Conservation (phyloP, 2,113 vertebrate genomes). For the Rattus rattus region DNA sequence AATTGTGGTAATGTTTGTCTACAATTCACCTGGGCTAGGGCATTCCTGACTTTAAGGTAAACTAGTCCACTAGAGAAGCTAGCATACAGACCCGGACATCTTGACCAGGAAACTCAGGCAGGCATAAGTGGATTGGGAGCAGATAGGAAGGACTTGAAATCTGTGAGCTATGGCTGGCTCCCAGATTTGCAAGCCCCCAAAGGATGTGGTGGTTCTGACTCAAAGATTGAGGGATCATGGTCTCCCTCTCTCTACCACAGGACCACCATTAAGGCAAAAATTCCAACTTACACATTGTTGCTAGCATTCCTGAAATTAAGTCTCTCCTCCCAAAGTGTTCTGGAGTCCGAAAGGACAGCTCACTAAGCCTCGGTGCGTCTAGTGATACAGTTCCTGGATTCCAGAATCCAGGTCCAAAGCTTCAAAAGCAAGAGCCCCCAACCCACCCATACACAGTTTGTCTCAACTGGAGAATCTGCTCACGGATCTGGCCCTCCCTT, state of each 20-base stretch:
- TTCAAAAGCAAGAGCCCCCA: constrained; percentile 52
- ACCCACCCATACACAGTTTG: constrained; percentile 35
- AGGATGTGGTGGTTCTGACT: not conserved
- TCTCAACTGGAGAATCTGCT: constrained; percentile 72
- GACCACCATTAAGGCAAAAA: not conserved
- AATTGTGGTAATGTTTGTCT: not conserved
- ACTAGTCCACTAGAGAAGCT: not conserved
- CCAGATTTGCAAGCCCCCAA: not conserved
- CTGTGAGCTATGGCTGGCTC: not conserved
- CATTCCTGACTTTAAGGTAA: not conserved
- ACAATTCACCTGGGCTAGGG: not conserved
- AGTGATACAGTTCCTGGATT: not conserved
- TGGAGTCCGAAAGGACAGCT: not conserved
- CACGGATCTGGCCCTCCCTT: constrained; percentile 61
- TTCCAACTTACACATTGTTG: not conserved
- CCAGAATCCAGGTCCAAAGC: constrained; percentile 39
- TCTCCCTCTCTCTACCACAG: not conserved
- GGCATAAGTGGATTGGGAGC: not conserved
- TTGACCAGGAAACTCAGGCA: not conserved
- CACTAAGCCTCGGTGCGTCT: not conserved
- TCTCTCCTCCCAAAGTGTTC: not conserved
- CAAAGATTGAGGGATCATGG: not conserved
- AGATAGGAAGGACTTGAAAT: not conserved
- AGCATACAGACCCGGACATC: not conserved
- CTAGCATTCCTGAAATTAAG: not conserved